phyloP scores from a whole-genome alignment of 1,140 invertebrate species.

The Cecropterus lyciades region DNA sequence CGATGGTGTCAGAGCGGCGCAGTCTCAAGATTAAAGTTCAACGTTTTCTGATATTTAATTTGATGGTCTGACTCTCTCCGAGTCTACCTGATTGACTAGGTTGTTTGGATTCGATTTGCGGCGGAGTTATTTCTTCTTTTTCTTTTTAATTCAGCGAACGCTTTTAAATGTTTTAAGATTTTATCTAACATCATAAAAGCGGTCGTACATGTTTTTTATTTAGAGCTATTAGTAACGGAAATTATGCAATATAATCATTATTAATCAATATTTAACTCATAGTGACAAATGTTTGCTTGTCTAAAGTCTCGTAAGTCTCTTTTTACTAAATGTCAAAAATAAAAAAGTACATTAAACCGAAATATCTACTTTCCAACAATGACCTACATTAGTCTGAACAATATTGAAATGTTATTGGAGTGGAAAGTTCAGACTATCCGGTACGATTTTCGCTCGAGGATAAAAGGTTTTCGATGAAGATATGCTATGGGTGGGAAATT shows the following conservation, averaged over 20 bases:
- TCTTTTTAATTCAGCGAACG: constrained; percentile 28
- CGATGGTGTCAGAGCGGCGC: constrained; percentile 48
- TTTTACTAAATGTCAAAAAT: no score
- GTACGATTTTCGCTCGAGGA: constrained; percentile 26
- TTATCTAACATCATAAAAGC: constrained; percentile 28
- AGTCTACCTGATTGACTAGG: constrained; percentile 40
- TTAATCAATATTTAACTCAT: constrained; percentile 23
- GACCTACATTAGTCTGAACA: constrained; percentile 14
- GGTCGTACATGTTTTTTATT: constrained; percentile 18
- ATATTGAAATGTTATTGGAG: constrained; percentile 28
- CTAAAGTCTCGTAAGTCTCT: no score
- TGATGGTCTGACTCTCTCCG: constrained; percentile 41
- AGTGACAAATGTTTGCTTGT: constrained; percentile 4
- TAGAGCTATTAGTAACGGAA: constrained; percentile 6
- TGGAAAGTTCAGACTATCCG: constrained; percentile 30
- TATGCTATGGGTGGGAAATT: constrained; percentile 33
- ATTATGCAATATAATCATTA: constrained; percentile 15
- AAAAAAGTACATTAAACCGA: neutral
- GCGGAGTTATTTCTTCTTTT: constrained; percentile 25
- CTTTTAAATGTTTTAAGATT: constrained; percentile 31
- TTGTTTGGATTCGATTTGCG: constrained; percentile 40
- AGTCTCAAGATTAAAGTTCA: constrained; percentile 66
- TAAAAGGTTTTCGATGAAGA: constrained; percentile 36
- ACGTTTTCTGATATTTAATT: constrained; percentile 60
- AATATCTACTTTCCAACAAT: constrained; percentile 13